A percentile compares a stretch with the other conserved stretches of the same genome.
phyloP scores from a whole-genome alignment of 2,888 invertebrate species.

The Eristalis arbustorum region DNA sequence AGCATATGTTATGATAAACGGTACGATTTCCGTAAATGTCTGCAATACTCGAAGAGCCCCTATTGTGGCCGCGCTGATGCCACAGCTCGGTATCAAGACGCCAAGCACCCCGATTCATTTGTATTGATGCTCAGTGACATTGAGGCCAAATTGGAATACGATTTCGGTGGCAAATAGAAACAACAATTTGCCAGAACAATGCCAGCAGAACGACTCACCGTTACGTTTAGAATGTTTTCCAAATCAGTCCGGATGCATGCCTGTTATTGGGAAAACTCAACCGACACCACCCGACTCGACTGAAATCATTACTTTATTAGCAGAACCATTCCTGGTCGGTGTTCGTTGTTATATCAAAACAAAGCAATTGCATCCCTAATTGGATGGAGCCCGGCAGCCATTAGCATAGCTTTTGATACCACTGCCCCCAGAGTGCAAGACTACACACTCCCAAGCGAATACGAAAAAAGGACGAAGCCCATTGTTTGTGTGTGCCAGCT shows the following conservation, averaged over 20 bases:
- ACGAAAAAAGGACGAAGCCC: neutral
- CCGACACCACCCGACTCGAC: neutral
- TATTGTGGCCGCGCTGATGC: neutral
- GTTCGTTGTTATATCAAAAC: neutral
- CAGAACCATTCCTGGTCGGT: neutral
- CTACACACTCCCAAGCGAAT: neutral
- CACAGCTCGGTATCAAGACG: neutral
- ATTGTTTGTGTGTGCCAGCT: neutral
- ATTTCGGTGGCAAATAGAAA: neutral
- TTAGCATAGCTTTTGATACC: neutral
- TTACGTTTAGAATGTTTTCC: neutral
- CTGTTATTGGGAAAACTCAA: neutral
- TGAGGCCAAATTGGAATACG: neutral
- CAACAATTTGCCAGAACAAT: neutral
- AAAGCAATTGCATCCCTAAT: conserved; percentile 14
- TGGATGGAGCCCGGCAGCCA: neutral
- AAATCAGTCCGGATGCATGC: neutral
- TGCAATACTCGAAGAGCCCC: neutral
- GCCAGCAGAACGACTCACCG: neutral
- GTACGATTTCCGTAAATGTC: neutral
- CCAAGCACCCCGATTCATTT: neutral
- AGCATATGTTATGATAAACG: neutral
- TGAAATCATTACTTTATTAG: conserved; percentile 7
- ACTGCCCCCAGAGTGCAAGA: neutral
- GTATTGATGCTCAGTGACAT: neutral